Conservation (phyloP, 2,113 vertebrate species). For the Puffinus mauretanicus region DNA sequence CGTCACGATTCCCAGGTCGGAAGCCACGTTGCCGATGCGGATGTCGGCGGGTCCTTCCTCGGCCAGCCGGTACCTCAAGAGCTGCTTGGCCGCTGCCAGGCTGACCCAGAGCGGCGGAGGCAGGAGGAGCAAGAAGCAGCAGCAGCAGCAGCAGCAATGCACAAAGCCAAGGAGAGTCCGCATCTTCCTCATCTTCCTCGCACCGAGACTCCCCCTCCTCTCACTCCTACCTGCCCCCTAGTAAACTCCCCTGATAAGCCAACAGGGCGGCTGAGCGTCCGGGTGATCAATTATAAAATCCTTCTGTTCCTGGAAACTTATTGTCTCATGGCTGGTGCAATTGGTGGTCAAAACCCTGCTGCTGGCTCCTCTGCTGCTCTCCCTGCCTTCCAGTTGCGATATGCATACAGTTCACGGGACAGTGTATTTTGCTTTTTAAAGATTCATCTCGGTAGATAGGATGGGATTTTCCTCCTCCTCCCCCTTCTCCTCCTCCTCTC, state of each 20-base stretch:
- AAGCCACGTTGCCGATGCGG: slow-evolving; percentile 93
- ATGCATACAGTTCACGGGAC: slow-evolving; percentile 80
- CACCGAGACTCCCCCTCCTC: background rate
- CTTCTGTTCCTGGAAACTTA: slow-evolving; percentile 73
- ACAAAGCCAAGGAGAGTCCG: slow-evolving; percentile 68
- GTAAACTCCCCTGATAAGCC: slow-evolving; percentile 4
- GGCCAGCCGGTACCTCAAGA: slow-evolving; percentile 91
- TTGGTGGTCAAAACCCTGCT: slow-evolving; percentile 49
- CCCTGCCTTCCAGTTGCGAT: slow-evolving; percentile 47
- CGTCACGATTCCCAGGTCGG: slow-evolving; percentile 91
- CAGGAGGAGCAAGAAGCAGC: slow-evolving; percentile 82
- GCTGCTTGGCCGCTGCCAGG: slow-evolving; percentile 91
- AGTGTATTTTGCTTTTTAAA: slow-evolving; percentile 66
- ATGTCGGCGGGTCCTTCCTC: slow-evolving; percentile 95
- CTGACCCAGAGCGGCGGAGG: slow-evolving; percentile 82
- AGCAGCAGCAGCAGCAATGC: slow-evolving; percentile 67
- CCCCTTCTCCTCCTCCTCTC: slow-evolving; percentile 48
- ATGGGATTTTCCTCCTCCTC: slow-evolving; percentile 57
- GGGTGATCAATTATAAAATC: background rate
- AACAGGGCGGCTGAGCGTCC: background rate
- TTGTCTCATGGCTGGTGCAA: slow-evolving; percentile 67
- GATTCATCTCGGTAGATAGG: slow-evolving; percentile 50
- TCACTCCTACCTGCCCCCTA: slow-evolving; percentile 4
- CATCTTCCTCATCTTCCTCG: slow-evolving; percentile 73
- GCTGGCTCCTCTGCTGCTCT: background rate